phyloP scores from a whole-genome alignment of 2,888 invertebrate genomes.

The Anaspis maculata region DNA sequence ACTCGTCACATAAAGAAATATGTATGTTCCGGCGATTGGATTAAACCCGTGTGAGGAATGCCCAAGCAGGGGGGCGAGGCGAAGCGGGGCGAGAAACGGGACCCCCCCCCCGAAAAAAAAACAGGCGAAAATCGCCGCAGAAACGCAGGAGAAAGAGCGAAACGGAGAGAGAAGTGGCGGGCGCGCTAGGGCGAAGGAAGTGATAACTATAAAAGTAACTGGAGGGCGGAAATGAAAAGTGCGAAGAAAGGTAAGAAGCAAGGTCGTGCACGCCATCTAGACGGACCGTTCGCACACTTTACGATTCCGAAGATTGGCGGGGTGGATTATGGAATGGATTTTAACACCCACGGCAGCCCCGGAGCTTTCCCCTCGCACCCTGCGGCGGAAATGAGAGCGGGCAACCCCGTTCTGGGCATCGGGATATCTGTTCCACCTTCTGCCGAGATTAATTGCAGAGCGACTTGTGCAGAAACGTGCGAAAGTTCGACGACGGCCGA shows the following conservation, averaged over 20 bases:
- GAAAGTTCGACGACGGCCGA: too few relatives aligned
- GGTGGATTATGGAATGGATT: slow-evolving; percentile 22
- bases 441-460: too few relatives aligned
- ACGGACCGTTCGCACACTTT: slow-evolving; percentile 33
- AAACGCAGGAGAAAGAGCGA: too few relatives aligned
- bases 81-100: background rate
- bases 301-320: slow-evolving; percentile 29
- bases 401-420: too few relatives aligned
- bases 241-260: slow-evolving; percentile 38
- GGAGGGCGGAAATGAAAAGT: slow-evolving; percentile 39
- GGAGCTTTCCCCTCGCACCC: background rate
- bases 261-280: slow-evolving; percentile 39
- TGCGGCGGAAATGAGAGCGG: too few relatives aligned
- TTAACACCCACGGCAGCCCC: slow-evolving; percentile 8
- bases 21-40: slow-evolving; percentile 21
- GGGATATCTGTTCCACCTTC: too few relatives aligned
- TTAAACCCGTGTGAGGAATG: slow-evolving; percentile 31
- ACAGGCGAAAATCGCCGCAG: too few relatives aligned
- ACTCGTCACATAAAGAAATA: slow-evolving; percentile 12
- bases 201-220: slow-evolving; percentile 41
- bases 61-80: slow-evolving; percentile 2
- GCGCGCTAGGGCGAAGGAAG: slow-evolving; percentile 31
- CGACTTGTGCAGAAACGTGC: too few relatives aligned
- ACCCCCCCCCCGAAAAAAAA: background rate
- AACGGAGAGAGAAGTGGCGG: slow-evolving; percentile 9